Evolutionary conservation across 2,113 vertebrate species (phyloP).

Genomic region (Trinectes maculatus): DNA sequence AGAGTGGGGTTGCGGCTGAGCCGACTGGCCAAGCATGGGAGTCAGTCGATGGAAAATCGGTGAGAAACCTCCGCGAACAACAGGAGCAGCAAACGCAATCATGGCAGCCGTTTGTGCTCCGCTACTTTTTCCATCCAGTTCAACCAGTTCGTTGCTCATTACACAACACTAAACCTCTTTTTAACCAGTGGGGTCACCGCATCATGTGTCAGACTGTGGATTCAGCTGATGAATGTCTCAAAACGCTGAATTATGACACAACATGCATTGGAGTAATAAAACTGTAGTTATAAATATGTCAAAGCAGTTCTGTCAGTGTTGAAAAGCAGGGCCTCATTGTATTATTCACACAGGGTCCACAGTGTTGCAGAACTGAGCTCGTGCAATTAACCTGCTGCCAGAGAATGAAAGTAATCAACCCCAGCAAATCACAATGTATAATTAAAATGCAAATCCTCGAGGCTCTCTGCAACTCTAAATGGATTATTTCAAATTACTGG

Average conservation of each 20-base stretch:
- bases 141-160: not conserved
- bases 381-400: slow-evolving; percentile 78
- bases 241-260: not conserved
- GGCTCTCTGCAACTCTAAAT: slow-evolving; percentile 54
- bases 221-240: not conserved
- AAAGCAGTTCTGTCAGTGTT: slow-evolving; percentile 6
- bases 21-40: slow-evolving; percentile 57
- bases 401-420: slow-evolving; percentile 73
- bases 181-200: not conserved
- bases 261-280: not conserved
- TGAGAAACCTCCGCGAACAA: slow-evolving; percentile 37
- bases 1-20: slow-evolving; percentile 56
- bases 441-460: slow-evolving; percentile 77
- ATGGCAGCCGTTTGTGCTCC: not conserved
- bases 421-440: slow-evolving; percentile 68
- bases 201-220: not conserved
- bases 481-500: slow-evolving; percentile 71
- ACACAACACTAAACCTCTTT: not conserved
- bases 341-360: slow-evolving; percentile 56
- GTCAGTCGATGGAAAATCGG: slow-evolving; percentile 69
- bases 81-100: slow-evolving; percentile 3
- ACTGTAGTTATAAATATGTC: not conserved
- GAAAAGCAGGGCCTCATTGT: slow-evolving; percentile 52
- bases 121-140: slow-evolving; percentile 20
- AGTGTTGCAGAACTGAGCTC: slow-evolving; percentile 56